A percentile compares a stretch with the other conserved stretches of the same genome.
These are phyloP conservation scores for Melospiza georgiana DNA, from an alignment of 2,113 vertebrate genomes.

Conservation along the genomic window DNA sequence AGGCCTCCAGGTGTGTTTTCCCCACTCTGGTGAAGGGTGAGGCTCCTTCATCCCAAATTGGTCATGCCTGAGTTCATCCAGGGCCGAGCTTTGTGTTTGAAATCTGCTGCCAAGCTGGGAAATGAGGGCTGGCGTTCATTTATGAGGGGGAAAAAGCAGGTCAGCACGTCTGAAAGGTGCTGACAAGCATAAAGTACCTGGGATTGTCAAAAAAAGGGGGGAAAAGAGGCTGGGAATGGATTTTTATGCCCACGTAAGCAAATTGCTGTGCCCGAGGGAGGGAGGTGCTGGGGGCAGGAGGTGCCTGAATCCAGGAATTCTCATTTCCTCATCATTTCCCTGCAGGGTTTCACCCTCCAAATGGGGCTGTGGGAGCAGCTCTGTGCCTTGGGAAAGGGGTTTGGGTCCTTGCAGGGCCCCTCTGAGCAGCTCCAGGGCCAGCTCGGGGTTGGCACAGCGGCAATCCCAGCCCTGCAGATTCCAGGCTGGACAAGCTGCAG, in stretches of 20 bases:
- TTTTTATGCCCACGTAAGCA: background rate
- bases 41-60: background rate
- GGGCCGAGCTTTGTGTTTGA: background rate
- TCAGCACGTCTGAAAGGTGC: slow-evolving; percentile 29
- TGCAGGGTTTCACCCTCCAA: accelerated
- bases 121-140: slow-evolving; percentile 2
- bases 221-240: background rate
- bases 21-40: accelerated
- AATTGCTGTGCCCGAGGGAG: background rate
- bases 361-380: background rate
- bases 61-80: background rate
- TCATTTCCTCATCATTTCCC: background rate
- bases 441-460: accelerated
- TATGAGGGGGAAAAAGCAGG: background rate
- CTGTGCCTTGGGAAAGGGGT: background rate
- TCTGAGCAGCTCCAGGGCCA: no score
- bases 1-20: background rate
- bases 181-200: background rate
- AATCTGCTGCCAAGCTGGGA: background rate
- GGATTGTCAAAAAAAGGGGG: background rate
- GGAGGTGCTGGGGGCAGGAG: background rate
- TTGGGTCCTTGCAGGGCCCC: accelerated
- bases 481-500: background rate
- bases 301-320: background rate
- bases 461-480: no score